Base-by-base conservation (phyloP, 2,888 invertebrate genomes). In the Calliphora vomitoria region DNA sequence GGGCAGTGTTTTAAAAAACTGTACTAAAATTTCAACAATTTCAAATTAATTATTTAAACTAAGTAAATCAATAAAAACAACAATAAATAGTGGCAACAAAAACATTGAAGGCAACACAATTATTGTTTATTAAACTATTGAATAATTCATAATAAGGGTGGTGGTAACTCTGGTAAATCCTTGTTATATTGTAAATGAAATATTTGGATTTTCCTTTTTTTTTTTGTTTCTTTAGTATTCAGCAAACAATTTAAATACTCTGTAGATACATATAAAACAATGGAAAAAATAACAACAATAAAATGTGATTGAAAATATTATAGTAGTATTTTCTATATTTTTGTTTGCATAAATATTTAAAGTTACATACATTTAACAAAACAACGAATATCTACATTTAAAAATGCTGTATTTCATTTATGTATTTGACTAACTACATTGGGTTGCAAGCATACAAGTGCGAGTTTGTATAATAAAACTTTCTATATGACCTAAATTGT, bases 401-500 rank as follows among this genome's bases (percentile, higher is more conserved):
- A 47, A 62, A 50, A 31, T 38, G 8, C 15, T 60, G 44, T 11
- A 35, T 44, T 62, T 35, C 50, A 64, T 66, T 76, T 55, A 55
- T 55, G 18, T 41, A 15, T 62, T 31, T 15, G 8, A 47, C 5
- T 35, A 71, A 53, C 35, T 53, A 53, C 18, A 18, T 35, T 53
- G 31, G 31, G 10, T 10, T 35, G 8, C 4, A 18, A 35, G 15
- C 5, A 50, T 53, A n/a, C 10, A 62, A 72, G 55, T 72, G 20
- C 55, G 55, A 72, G 50, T 53, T 47, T n/a, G 35, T 31, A 62
- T n/a, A 38, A 53, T n/a, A 53, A 31, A 69, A 69, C 68, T 25
- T 75, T 75, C 15, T 11, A 38, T 75, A 20, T 82, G 82, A 82
- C 82, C 82, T 60, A 82, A 75, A 82, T 82, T 82, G n/a, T 10